Evolutionary conservation across 1,140 invertebrate genomes (phyloP).

Genomic region (Bombus superbus): DNA sequence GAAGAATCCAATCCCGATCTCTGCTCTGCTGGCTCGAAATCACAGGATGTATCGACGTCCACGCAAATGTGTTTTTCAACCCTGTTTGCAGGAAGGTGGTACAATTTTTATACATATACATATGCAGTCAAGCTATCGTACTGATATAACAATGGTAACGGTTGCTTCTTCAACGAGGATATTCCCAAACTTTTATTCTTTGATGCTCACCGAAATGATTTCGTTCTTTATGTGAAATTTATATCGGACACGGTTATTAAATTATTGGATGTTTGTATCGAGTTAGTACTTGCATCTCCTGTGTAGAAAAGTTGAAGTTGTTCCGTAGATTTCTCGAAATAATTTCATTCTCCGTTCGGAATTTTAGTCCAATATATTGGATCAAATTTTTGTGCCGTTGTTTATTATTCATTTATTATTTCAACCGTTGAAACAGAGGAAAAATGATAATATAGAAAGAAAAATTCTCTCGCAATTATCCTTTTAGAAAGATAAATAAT

Average conservation of each 20-base stretch:
- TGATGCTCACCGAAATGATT: too few relatives aligned
- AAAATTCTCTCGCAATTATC: not conserved
- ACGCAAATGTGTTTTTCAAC: not conserved
- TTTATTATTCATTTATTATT: not conserved
- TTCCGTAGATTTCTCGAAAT: not conserved
- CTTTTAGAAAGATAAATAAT: not conserved
- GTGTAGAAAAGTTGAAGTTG: not conserved
- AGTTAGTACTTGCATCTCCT: not conserved
- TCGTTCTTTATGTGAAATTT: too few relatives aligned
- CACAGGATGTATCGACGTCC: not conserved
- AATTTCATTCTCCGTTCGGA: not conserved
- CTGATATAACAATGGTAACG: too few relatives aligned
- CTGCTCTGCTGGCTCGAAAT: conserved; percentile 27
- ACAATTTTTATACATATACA: not conserved
- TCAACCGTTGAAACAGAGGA: too few relatives aligned
- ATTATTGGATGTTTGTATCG: too few relatives aligned
- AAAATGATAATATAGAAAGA: not conserved
- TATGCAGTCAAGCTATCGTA: too few relatives aligned
- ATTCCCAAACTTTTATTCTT: too few relatives aligned
- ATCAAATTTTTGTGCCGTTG: not conserved
- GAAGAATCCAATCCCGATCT: conserved; percentile 17
- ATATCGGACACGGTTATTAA: too few relatives aligned
- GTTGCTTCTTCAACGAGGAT: too few relatives aligned
- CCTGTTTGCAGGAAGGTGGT: not conserved
- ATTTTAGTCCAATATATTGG: not conserved